Conservation (phyloP, 2,888 invertebrate genomes). For the Andrena bucephala region DNA sequence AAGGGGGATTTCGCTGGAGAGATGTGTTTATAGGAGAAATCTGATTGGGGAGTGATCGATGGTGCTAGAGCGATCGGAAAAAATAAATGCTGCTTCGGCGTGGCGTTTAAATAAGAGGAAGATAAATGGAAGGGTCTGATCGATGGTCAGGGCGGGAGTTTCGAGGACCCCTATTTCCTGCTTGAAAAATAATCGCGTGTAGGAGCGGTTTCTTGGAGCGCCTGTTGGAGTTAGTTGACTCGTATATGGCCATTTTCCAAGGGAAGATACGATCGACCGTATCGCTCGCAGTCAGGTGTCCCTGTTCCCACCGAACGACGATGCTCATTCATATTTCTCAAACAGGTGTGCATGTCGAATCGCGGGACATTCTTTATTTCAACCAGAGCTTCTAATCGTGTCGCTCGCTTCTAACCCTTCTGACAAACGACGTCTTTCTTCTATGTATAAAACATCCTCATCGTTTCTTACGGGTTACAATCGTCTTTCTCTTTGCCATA, state of each 20-base stretch:
- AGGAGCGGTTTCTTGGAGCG: not conserved
- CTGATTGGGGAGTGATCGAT: constrained; percentile 29
- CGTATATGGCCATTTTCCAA: constrained; percentile 18
- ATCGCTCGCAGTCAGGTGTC: constrained; percentile 32
- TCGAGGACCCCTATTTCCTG: not conserved
- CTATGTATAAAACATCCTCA: no score
- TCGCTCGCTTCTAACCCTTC: not conserved
- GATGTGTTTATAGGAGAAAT: not conserved
- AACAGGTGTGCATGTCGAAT: constrained; percentile 31
- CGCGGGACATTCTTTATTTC: constrained; percentile 3
- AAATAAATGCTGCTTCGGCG: not conserved
- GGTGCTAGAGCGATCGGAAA: not conserved
- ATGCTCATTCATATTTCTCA: constrained; percentile 55
- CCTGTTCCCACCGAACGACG: constrained; percentile 39
- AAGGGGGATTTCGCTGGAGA: not conserved
- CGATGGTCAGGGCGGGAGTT: not conserved
- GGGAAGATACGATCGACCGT: constrained; percentile 43
- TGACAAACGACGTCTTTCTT: no score
- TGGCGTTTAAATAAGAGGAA: constrained; percentile 16
- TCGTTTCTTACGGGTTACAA: no score
- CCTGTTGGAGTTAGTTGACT: constrained; percentile 16
- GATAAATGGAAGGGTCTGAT: constrained; percentile 14
- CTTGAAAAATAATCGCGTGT: not conserved
- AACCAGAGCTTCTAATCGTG: not conserved
- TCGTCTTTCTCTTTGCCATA: no score